Evolutionary conservation across 2,888 invertebrate species (phyloP).

Genomic region (Lordiphosa fenestrarum): DNA sequence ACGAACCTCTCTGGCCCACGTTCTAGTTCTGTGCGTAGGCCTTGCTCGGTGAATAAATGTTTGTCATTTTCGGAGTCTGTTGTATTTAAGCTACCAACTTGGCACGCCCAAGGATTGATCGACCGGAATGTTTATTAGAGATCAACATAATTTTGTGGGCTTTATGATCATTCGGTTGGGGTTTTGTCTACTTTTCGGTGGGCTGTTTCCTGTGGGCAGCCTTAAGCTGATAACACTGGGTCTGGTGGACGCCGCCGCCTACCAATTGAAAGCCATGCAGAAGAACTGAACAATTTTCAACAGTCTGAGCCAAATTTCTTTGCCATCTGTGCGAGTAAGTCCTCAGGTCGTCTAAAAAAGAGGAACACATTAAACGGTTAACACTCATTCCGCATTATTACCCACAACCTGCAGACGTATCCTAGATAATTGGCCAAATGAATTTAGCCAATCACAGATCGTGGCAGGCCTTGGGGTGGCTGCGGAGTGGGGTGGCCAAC

Average conservation of each 20-base stretch:
- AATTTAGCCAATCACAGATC: conserved; percentile 2
- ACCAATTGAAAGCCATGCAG: too few species aligned
- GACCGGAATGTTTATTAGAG: conserved; percentile 1
- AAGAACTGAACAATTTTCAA: too few species aligned
- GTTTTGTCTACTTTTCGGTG: not conserved
- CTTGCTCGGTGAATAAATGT: not conserved
- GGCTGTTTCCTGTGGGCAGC: conserved; percentile 5
- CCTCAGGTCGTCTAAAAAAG: too few species aligned
- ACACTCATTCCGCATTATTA: conserved; percentile 2
- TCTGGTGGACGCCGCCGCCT: too few species aligned
- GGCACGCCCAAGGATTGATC: conserved; percentile 11
- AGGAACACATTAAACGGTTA: too few species aligned
- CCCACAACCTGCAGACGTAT: not conserved
- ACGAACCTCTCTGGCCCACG: not conserved
- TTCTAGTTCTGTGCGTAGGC: conserved; percentile 8
- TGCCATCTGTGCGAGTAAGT: too few species aligned
- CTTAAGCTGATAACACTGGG: not conserved
- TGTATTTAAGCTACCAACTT: conserved; percentile 5
- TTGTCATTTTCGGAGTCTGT: not conserved
- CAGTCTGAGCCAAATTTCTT: too few species aligned
- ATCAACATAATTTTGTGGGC: too few species aligned
- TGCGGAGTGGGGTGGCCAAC: conserved; percentile 21
- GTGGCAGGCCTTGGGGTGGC: conserved; percentile 10
- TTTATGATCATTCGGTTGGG: too few species aligned
- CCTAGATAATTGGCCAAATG: conserved; percentile 8